These are phyloP conservation scores for Hyposoter dolosus DNA, from an alignment of 2,888 invertebrate genomes.

Conservation along the genomic window DNA sequence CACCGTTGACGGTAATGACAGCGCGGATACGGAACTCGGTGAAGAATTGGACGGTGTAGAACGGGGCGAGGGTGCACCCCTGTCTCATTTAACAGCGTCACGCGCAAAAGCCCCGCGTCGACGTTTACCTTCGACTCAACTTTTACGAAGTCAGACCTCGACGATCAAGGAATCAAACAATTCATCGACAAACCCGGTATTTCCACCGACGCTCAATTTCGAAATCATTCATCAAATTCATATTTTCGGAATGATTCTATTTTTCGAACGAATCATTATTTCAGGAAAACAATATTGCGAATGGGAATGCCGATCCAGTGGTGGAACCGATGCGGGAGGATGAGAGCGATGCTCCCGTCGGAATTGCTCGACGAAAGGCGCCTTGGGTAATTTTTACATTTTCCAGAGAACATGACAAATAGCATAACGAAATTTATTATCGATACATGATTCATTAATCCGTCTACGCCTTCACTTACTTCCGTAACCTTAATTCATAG, in stretches of 20 bases:
- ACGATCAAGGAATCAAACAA: constrained; percentile 69
- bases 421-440: not conserved
- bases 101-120: constrained; percentile 89
- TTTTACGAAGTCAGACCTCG: constrained; percentile 76
- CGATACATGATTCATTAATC: not conserved
- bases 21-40: constrained; percentile 75
- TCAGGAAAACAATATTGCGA: constrained; percentile 81
- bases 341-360: constrained; percentile 77
- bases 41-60: constrained; percentile 85
- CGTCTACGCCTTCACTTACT: not conserved
- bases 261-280: not conserved
- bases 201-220: not conserved
- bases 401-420: not conserved
- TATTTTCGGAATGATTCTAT: not conserved
- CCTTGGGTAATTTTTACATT: constrained; percentile 79
- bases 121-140: constrained; percentile 88
- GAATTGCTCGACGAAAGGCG: constrained; percentile 79
- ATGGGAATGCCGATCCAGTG: constrained; percentile 80
- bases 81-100: constrained; percentile 86
- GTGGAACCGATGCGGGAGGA: constrained; percentile 79
- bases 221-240: not conserved
- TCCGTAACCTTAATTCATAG: not conserved
- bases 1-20: constrained; percentile 74
- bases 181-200: constrained; percentile 64
- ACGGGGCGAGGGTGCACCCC: constrained; percentile 84